Conservation (phyloP, 2,888 invertebrate species). For the Chalcis sispes region DNA sequence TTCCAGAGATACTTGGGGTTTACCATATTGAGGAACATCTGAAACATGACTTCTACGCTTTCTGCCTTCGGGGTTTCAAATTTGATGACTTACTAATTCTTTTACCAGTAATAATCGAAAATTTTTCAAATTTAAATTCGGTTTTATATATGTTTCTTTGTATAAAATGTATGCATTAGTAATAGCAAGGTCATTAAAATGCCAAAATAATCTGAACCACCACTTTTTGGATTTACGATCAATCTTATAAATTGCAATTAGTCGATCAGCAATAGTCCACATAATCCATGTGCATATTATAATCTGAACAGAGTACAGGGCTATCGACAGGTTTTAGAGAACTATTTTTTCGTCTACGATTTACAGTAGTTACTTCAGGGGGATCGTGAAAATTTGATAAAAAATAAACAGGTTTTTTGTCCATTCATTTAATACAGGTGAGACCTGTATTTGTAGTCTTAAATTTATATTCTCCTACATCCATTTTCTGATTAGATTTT, state of each 20-base stretch:
- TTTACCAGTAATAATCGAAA: conserved; percentile 33
- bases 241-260: neutral
- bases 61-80: too few relatives aligned
- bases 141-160: neutral
- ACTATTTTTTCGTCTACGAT: conserved; percentile 60
- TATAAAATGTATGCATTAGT: conserved; percentile 40
- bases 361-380: conserved; percentile 49
- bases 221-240: neutral
- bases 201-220: neutral
- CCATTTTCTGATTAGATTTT: conserved; percentile 60
- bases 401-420: conserved; percentile 60
- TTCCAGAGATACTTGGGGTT: too few relatives aligned
- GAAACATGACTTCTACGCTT: too few relatives aligned
- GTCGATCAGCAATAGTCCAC: neutral
- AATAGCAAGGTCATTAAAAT: conserved; percentile 18
- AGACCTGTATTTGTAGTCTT: conserved; percentile 59
- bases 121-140: conserved; percentile 1
- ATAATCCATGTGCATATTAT: conserved; percentile 61
- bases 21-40: too few relatives aligned
- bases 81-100: conserved; percentile 11
- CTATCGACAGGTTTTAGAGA: conserved; percentile 53
- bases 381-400: conserved; percentile 61
- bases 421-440: conserved; percentile 65
- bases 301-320: conserved; percentile 61
- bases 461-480: conserved; percentile 60